phyloP scores from a whole-genome alignment of 2,888 invertebrate genomes.

The Euclidia mi region DNA sequence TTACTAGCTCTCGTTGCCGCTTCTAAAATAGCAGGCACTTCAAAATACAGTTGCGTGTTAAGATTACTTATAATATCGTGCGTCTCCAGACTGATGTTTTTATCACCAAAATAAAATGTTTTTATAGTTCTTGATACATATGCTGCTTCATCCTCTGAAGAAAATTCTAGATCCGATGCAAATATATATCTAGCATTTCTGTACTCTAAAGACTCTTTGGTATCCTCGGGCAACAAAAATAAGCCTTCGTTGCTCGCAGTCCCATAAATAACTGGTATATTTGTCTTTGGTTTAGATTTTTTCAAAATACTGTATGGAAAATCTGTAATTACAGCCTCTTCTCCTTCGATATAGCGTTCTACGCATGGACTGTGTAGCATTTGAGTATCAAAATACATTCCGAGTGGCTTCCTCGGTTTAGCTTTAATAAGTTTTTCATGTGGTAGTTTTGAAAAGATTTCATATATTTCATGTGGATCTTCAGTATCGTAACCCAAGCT shows the following conservation, averaged over 20 bases:
- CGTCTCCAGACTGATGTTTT: constrained; percentile 76
- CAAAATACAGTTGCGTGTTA: constrained; percentile 82
- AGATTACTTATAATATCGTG: constrained; percentile 73
- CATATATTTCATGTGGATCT: constrained; percentile 76
- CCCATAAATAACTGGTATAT: constrained; percentile 73
- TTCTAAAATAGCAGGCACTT: constrained; percentile 77
- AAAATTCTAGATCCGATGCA: constrained; percentile 79
- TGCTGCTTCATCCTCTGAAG: constrained; percentile 68
- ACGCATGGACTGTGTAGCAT: constrained; percentile 80
- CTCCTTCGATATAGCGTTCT: constrained; percentile 72
- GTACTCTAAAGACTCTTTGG: constrained; percentile 59
- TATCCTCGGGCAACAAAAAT: constrained; percentile 58
- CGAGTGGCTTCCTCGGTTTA: constrained; percentile 69
- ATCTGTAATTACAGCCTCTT: constrained; percentile 75
- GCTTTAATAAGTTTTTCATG: constrained; percentile 66
- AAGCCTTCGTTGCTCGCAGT: constrained; percentile 78
- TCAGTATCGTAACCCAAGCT: constrained; percentile 70
- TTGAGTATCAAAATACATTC: constrained; percentile 78
- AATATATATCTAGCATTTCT: constrained; percentile 75
- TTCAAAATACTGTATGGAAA: constrained; percentile 76
- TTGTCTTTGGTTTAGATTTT: constrained; percentile 64
- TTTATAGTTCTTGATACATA: constrained; percentile 64
- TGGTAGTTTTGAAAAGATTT: constrained; percentile 71
- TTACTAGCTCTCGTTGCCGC: constrained; percentile 60
- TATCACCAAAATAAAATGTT: constrained; percentile 83